These are phyloP conservation scores for Nothocercus nigrocapillus DNA, from an alignment of 2,113 vertebrate species.

Conservation along the genomic window DNA sequence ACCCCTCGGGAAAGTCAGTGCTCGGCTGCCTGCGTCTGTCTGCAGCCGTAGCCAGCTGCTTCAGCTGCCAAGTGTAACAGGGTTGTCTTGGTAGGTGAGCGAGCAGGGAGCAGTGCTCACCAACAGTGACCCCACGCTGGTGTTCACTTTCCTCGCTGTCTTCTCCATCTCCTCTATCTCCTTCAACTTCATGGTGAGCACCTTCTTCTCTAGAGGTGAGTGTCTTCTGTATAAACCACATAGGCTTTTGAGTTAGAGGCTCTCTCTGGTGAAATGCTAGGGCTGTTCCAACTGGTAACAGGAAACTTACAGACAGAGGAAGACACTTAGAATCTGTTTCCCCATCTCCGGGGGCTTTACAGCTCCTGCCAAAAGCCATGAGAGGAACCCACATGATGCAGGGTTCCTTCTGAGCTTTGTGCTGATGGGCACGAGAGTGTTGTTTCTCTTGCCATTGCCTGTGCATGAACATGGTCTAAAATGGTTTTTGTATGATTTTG, in stretches of 20 bases:
- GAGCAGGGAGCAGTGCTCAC: constrained; percentile 88
- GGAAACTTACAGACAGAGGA: neutral
- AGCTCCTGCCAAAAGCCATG: neutral
- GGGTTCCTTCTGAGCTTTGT: rapidly evolving
- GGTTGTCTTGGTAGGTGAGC: constrained; percentile 81
- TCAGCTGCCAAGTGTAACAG: neutral
- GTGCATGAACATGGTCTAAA: neutral
- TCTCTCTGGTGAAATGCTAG: neutral
- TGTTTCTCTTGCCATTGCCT: too few relatives aligned
- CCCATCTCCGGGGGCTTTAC: neutral
- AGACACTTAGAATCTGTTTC: neutral
- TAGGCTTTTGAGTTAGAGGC: neutral
- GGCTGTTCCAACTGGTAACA: neutral
- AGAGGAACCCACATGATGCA: too few relatives aligned
- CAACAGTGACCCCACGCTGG: constrained; percentile 90
- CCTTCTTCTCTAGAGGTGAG: constrained; percentile 94
- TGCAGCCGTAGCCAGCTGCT: rapidly evolving
- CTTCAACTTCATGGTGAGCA: constrained; percentile 99
- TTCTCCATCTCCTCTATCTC: constrained; percentile 91
- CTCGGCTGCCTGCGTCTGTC: neutral
- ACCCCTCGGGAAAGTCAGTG: neutral
- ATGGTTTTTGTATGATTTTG: neutral
- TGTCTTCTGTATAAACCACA: neutral
- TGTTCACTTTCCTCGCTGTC: constrained; percentile 89
- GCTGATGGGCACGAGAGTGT: neutral